Evolutionary conservation across 2,113 vertebrate genomes (phyloP), one percentile per base, ranked within the genome.

Genomic region (Pholis gunnellus): DNA sequence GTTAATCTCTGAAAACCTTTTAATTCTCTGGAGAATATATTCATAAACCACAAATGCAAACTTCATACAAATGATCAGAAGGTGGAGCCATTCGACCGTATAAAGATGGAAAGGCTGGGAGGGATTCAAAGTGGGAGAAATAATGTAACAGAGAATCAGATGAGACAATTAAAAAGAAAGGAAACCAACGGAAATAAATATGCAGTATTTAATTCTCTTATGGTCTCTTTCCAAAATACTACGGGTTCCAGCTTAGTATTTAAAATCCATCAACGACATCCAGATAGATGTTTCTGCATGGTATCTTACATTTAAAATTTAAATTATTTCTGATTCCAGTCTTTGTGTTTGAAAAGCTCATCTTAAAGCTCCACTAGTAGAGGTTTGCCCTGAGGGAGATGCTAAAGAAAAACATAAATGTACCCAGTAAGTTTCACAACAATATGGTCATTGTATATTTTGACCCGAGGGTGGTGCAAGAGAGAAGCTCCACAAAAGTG

Each of bases 381-480:
- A 48, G 34, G 17, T 75, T 63, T 44, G 1, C 8, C 80, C 59
- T 38, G 38, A 65, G 18, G 52, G 68, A 25, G 29, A 44, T 29
- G 38, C 38, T 29, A 38, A 54, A 76, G 29, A 31, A 68, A 59
- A 42, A 18, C 25, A 54, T 54, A 20, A 75, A 63, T 29, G 48
- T 57, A 13, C 38, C 29, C 59, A 71, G n/a, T 44, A 40, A 8
- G 63, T 71, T 46, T 65, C 72, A 71, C 38, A 48, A 29, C 22
- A 57, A 14, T 38, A 25, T 64, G 36, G 2, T 9, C 5, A 14
- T 38, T 27, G 8, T 9, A 15, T 14, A 48, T 59, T 66, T 61
- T 72, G 73, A 63, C 78, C 72, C 71, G 22, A 46, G 36, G 79
- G 56, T 74, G 69, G 84, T 78, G 84, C 65, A 71, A 60, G 70